A percentile compares a stretch with the other conserved stretches of the same genome.
Evolutionary conservation across 2,797 vertebrate species (phyloP).

Genomic region (Pseudochromis fuscus): DNA sequence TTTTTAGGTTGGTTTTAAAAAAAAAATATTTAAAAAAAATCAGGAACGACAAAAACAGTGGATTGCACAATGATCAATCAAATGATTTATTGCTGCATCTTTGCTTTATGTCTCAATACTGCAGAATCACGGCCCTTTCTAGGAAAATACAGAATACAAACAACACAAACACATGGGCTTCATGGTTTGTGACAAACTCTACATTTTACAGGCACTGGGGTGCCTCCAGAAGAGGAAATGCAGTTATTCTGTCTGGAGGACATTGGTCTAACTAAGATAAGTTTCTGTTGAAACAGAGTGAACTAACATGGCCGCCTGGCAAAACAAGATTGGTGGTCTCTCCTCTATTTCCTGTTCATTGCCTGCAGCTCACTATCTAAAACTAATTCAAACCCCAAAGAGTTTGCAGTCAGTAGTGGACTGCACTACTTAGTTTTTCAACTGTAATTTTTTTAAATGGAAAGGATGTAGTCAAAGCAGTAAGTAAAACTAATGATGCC

Average conservation of each 20-base stretch:
- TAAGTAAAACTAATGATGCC: neutral
- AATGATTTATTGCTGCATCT: constrained; percentile 1
- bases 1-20: no score
- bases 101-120: neutral
- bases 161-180: constrained; percentile 3
- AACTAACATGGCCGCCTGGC: constrained; percentile 38
- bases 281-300: constrained; percentile 22
- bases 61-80: constrained; percentile 13
- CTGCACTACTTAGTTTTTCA: constrained; percentile 4
- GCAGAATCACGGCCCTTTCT: constrained; percentile 16
- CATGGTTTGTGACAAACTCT: constrained; percentile 20
- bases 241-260: constrained; percentile 22
- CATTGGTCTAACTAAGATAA: constrained; percentile 30
- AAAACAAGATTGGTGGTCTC: constrained; percentile 34
- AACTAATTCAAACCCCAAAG: constrained; percentile 43
- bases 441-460: constrained; percentile 1
- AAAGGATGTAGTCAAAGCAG: neutral
- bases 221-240: constrained; percentile 15
- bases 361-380: constrained; percentile 40
- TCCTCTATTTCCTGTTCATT: constrained; percentile 38
- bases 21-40: neutral
- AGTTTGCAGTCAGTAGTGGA: constrained; percentile 12
- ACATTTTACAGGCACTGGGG: constrained; percentile 4
- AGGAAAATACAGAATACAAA: constrained; percentile 20
- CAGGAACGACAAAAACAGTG: neutral